Evolutionary conservation across 2,113 vertebrate species (phyloP).

Genomic region (Dicerorhinus sumatrensis): DNA sequence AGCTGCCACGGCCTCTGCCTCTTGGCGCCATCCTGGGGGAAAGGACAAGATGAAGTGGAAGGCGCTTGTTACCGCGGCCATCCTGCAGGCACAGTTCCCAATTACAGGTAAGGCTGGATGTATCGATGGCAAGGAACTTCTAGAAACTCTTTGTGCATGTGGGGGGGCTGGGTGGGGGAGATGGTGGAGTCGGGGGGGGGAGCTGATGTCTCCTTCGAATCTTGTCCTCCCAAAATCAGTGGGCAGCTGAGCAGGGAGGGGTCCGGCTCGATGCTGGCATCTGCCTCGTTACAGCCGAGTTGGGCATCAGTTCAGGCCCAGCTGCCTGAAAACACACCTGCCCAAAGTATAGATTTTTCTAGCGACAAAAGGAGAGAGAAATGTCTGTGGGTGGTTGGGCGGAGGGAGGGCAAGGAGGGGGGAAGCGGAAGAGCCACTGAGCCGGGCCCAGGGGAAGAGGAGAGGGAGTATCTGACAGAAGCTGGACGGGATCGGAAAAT

Average conservation of each 20-base stretch:
- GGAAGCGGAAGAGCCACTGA: rapidly evolving
- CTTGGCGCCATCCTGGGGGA: rapidly evolving
- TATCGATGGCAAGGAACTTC: rapidly evolving
- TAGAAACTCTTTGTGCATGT: not conserved
- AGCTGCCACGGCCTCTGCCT: not conserved
- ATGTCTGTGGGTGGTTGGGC: not conserved
- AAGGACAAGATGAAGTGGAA: constrained; percentile 79
- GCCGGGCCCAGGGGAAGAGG: not conserved
- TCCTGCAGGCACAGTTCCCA: constrained; percentile 76
- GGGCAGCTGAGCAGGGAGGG: not conserved
- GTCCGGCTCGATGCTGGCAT: rapidly evolving
- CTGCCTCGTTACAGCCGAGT: not conserved
- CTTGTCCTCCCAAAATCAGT: not conserved
- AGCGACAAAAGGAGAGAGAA: no score
- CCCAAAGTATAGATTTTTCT: rapidly evolving
- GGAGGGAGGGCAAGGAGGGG: not conserved
- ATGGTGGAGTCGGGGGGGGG: not conserved
- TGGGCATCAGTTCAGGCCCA: not conserved
- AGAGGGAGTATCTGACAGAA: rapidly evolving
- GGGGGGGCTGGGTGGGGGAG: rapidly evolving
- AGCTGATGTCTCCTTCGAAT: not conserved
- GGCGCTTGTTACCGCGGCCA: rapidly evolving
- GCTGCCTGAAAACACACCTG: rapidly evolving
- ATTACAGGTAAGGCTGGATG: constrained; percentile 78
- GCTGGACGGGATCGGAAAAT: not conserved